Evolutionary conservation across 2,113 vertebrate species (phyloP), one percentile per base, ranked within the genome.

Genomic region (Bufo gargarizans): DNA sequence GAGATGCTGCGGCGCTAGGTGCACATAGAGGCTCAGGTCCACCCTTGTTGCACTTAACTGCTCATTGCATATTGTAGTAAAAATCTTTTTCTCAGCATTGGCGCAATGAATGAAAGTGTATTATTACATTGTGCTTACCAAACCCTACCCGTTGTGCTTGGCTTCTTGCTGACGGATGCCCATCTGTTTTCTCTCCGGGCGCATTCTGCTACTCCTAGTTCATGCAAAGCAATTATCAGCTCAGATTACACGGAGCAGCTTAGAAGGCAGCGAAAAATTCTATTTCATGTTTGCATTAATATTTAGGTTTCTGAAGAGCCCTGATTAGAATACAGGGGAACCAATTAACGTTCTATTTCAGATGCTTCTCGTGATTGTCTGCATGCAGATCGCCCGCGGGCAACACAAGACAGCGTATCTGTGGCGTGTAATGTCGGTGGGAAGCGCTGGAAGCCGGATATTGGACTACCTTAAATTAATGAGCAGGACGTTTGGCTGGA

Each of bases 281-380:
- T 45, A 49, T 50, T 83, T 83, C 61, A 50, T 20, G 81, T 83
- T 33, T 53, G 5, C 43, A 83, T 83, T 83, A 67, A 67, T 83
- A 83, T 83, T 83, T 16, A 82, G 59, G 4, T 50, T 63, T 65
- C 19, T 53, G 76, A 86, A 49, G 22, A 49, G 72, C 50, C 47
- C 2, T 77, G 72, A 76, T 76, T 76, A 86, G 56, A 76, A 86
- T 6, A n/a, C 45, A 2, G 43, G 74, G 85, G 10, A 78, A 53
- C 74, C 72, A 53, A 58, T 72, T n/a, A 65, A 53, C 19, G 33
- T 50, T 77, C 58, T 86, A 45, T 55, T 85, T 61, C 17, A 16
- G 56, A 17, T 22, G 47, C 74, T 65, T 45, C 45, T 78, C 61
- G 47, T 77, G 76, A 63, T 69, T 67, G 81, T 79, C 76, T 17